Evolutionary conservation across 2,113 vertebrate genomes (phyloP).

Genomic region (Rattus rattus): DNA sequence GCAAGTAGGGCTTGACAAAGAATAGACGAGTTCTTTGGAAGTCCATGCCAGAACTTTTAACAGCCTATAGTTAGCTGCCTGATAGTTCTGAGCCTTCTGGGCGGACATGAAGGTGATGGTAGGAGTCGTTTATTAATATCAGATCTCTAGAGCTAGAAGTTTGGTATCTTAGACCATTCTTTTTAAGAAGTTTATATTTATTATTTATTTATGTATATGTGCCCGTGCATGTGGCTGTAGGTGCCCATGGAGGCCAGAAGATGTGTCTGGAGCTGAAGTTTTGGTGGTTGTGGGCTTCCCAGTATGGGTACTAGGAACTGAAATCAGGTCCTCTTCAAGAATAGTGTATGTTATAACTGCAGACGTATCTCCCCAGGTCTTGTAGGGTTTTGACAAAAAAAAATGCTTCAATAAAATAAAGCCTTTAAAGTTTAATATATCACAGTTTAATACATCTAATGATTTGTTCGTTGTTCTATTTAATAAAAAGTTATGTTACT

Average conservation of each 20-base stretch:
- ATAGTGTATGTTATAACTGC: not conserved
- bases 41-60: not conserved
- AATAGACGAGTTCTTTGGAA: not conserved
- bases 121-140: not conserved
- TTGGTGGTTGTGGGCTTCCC: not conserved
- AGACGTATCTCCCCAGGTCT: too few relatives aligned
- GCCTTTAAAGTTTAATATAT: constrained; percentile 45
- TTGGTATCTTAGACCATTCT: not conserved
- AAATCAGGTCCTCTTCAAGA: not conserved
- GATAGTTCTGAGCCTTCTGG: not conserved
- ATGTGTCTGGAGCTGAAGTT: not conserved
- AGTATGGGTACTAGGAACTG: too few relatives aligned
- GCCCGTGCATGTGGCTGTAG: not conserved
- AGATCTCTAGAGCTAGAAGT: not conserved
- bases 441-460: not conserved
- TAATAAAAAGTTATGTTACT: constrained; percentile 14
- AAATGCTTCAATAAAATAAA: constrained; percentile 35
- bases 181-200: not conserved
- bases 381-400: not conserved
- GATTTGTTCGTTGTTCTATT: constrained; percentile 38
- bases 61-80: not conserved
- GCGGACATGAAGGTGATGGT: not conserved
- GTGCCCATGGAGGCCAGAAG: not conserved
- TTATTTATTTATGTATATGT: too few relatives aligned
- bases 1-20: not conserved